A percentile compares a stretch with the other conserved stretches of the same genome.
Conservation (phyloP, 2,113 vertebrate species). For the Heterotilapia buettikoferi region DNA sequence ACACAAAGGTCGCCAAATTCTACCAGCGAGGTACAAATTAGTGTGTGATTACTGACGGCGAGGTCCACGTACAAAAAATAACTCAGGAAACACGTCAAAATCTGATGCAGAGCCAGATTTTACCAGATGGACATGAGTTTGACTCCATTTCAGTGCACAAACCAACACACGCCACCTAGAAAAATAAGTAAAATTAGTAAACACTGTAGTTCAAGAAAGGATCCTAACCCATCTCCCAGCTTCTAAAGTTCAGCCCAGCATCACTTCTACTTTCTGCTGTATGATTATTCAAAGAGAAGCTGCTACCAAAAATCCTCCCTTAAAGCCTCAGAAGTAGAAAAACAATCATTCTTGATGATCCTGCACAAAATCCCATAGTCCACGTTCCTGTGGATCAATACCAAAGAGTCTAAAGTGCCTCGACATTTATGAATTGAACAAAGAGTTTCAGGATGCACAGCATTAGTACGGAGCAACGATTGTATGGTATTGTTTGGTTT, state of each 20-base stretch:
- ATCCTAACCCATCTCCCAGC: background rate
- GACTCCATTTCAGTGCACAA: rapidly evolving
- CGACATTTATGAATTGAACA: background rate
- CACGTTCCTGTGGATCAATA: background rate
- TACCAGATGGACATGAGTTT: background rate
- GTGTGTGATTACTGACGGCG: background rate
- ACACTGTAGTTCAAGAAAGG: background rate
- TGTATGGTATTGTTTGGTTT: background rate
- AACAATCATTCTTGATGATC: background rate
- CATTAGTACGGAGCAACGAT: rapidly evolving
- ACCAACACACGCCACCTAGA: background rate
- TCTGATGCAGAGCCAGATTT: background rate
- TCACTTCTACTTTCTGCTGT: background rate
- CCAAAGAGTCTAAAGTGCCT: background rate
- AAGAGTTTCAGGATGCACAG: background rate
- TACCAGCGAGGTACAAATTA: background rate
- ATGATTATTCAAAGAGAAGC: background rate
- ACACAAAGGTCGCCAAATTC: background rate
- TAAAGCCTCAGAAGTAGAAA: background rate
- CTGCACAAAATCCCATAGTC: background rate
- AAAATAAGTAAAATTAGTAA: background rate
- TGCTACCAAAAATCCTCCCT: background rate
- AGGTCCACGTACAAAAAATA: rapidly evolving
- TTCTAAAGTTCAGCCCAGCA: background rate
- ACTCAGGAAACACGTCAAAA: rapidly evolving